Conservation (phyloP, 2,888 invertebrate species). For the Fragum fragum region DNA sequence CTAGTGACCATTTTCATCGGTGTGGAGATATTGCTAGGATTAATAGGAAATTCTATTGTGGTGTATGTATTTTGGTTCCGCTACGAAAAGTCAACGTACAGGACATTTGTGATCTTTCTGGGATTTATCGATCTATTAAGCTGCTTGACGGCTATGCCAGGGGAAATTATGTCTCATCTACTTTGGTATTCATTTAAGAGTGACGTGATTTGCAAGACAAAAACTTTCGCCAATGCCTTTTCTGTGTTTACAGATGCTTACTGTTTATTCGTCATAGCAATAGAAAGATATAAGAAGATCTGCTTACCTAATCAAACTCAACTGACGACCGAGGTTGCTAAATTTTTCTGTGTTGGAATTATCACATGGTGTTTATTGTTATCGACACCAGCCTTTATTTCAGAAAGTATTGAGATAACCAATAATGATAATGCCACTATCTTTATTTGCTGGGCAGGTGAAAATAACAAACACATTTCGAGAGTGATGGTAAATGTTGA, state of each 20-base stretch:
- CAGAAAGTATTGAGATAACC: neutral
- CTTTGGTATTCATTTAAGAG: slow-evolving; percentile 51
- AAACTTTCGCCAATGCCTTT: slow-evolving; percentile 61
- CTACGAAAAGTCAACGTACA: slow-evolving; percentile 52
- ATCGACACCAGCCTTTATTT: neutral
- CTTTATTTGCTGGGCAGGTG: neutral
- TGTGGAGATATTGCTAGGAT: slow-evolving; percentile 45
- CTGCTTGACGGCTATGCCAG: slow-evolving; percentile 56
- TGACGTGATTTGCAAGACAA: slow-evolving; percentile 45
- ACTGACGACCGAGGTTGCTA: slow-evolving; percentile 12
- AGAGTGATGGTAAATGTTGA: neutral
- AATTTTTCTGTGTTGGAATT: neutral
- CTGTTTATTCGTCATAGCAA: slow-evolving; percentile 71
- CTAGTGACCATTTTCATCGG: slow-evolving; percentile 57
- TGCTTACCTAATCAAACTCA: slow-evolving; percentile 70
- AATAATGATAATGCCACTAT: neutral
- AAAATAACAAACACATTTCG: neutral
- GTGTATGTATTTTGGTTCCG: slow-evolving; percentile 49
- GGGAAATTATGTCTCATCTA: slow-evolving; percentile 55
- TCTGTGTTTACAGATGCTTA: slow-evolving; percentile 66
- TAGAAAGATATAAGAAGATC: slow-evolving; percentile 76
- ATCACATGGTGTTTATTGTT: neutral
- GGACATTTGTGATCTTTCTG: slow-evolving; percentile 56
- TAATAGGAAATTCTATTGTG: slow-evolving; percentile 56
- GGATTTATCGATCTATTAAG: slow-evolving; percentile 46